Evolutionary conservation across 2,888 invertebrate species (phyloP).

Genomic region (Gordius sp.): DNA sequence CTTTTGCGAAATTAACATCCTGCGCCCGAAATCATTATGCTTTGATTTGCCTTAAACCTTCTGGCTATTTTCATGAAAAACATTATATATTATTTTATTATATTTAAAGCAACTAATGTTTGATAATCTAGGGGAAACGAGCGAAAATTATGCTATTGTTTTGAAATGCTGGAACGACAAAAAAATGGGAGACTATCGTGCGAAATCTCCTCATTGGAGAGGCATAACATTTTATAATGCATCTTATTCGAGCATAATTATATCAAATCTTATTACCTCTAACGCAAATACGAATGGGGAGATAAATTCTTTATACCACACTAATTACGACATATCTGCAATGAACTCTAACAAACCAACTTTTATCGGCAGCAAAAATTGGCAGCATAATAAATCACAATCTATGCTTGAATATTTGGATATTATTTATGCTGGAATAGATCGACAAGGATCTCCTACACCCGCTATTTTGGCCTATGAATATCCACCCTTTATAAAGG

Average conservation of each 20-base stretch:
- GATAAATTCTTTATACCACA: no score
- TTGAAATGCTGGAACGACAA: neutral
- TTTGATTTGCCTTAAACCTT: no score
- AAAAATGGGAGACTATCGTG: neutral
- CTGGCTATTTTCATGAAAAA: no score
- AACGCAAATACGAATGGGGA: no score
- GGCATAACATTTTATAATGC: slow-evolving; percentile 7
- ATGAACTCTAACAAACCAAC: no score
- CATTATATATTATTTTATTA: neutral
- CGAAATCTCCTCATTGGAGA: neutral
- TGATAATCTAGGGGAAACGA: slow-evolving; percentile 2
- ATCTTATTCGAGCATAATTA: no score
- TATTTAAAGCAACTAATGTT: neutral
- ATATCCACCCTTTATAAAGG: neutral
- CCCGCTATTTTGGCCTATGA: neutral
- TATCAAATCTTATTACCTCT: no score
- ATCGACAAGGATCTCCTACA: neutral
- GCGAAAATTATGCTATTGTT: neutral
- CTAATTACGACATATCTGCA: no score
- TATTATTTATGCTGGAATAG: neutral
- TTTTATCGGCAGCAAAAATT: no score
- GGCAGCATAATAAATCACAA: neutral
- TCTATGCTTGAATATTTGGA: neutral
- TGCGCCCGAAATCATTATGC: no score
- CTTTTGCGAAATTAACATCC: no score